phyloP scores from a whole-genome alignment of 2,888 invertebrate species.

The Entomobrya proxima region DNA sequence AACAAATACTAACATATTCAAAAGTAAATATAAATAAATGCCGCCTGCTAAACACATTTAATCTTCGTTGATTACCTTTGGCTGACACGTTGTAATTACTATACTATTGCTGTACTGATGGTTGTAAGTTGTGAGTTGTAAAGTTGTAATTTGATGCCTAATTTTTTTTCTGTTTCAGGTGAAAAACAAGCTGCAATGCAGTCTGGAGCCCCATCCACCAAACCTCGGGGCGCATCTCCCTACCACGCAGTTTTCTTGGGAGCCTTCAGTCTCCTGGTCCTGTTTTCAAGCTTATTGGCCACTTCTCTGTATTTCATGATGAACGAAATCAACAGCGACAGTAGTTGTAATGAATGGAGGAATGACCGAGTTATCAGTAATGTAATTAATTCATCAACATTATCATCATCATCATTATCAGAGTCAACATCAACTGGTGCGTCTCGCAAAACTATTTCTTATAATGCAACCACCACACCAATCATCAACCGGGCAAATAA shows the following conservation, averaged over 20 bases:
- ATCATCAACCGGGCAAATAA: background rate
- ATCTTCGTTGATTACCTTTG: too few relatives aligned
- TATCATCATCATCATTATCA: constrained; percentile 14
- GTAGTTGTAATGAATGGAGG: background rate
- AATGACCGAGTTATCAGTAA: background rate
- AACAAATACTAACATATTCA: too few relatives aligned
- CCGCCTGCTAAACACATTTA: too few relatives aligned
- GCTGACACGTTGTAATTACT: too few relatives aligned
- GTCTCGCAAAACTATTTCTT: background rate
- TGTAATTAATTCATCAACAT: constrained; percentile 26
- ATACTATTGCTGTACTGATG: too few relatives aligned
- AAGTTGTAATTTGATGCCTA: too few relatives aligned
- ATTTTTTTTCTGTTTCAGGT: constrained; percentile 64
- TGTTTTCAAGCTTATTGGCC: background rate
- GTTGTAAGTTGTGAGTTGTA: too few relatives aligned
- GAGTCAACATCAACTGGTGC: constrained; percentile 4
- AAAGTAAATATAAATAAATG: too few relatives aligned
- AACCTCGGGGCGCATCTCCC: background rate
- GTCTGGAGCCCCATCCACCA: constrained; percentile 55
- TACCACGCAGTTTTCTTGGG: constrained; percentile 25
- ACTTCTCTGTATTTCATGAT: background rate
- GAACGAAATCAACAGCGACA: background rate
- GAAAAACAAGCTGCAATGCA: constrained; percentile 74
- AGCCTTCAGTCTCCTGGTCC: background rate
- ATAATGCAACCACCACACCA: background rate